Conservation (phyloP, 2,113 vertebrate species). For the Ictidomys tridecemlineatus region DNA sequence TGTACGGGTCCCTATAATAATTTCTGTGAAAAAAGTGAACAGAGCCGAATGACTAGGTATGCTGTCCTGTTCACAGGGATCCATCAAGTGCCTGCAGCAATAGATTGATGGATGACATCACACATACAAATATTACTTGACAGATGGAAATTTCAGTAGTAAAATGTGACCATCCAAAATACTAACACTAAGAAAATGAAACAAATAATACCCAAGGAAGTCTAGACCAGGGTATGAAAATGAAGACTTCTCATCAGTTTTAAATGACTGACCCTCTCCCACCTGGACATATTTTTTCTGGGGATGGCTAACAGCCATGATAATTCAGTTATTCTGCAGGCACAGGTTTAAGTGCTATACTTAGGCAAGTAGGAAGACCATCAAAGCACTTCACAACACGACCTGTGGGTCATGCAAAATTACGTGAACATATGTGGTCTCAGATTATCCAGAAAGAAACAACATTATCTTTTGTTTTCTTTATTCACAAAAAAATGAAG, state of each 20-base stretch:
- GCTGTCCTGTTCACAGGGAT: neutral
- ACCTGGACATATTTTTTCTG: fast-evolving
- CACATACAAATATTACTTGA: neutral
- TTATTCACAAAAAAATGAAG: neutral
- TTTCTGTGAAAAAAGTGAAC: neutral
- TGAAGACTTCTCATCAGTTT: neutral
- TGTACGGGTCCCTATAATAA: neutral
- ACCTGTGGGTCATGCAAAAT: constrained; percentile 14
- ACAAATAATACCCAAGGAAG: neutral
- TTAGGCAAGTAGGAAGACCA: neutral
- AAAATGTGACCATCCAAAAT: neutral
- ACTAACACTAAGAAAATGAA: neutral
- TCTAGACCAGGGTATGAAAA: neutral
- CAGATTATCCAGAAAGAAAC: constrained; percentile 28
- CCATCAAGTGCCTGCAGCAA: neutral
- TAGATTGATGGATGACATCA: neutral
- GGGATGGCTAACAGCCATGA: neutral
- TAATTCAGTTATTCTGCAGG: fast-evolving
- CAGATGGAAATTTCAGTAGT: neutral
- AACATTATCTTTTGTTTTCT: neutral
- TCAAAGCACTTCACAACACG: neutral
- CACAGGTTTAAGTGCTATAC: neutral
- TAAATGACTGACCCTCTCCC: fast-evolving
- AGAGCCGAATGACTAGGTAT: neutral
- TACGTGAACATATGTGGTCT: neutral